Conservation (phyloP, 1,140 invertebrate genomes). For the Caerostris darwini region DNA sequence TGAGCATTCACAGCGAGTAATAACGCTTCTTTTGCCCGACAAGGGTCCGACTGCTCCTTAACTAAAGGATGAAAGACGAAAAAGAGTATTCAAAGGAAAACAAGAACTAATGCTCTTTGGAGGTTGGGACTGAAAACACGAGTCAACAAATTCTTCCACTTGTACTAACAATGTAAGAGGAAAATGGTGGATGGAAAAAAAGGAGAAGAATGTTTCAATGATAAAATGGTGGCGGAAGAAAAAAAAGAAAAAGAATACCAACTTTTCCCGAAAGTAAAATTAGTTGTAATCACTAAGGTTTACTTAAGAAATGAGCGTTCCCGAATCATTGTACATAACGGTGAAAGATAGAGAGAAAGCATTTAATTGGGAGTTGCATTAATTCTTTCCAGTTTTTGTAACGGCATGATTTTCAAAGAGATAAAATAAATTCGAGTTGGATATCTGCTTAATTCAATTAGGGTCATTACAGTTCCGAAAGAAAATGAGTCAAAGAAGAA, state of each 20-base stretch:
- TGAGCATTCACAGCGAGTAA: constrained; percentile 1
- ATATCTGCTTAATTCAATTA: background rate
- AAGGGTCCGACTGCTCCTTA: background rate
- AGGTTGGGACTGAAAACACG: background rate
- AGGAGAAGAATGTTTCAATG: background rate
- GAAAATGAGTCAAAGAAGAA: no score
- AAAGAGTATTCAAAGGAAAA: constrained; percentile 34
- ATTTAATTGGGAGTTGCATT: constrained; percentile 4
- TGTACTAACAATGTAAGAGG: background rate
- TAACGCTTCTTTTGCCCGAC: constrained; percentile 30
- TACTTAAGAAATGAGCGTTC: background rate
- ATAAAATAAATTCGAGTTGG: background rate
- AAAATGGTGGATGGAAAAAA: background rate
- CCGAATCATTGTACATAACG: constrained; percentile 6
- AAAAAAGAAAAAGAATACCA: background rate
- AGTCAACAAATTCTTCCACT: constrained; percentile 25
- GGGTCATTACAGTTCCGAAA: background rate
- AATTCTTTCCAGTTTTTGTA: background rate
- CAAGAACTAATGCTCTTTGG: constrained; percentile 21
- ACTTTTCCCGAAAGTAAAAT: background rate
- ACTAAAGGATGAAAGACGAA: background rate
- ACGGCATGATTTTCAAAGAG: background rate
- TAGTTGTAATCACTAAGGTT: constrained; percentile 32
- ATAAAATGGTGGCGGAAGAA: background rate
- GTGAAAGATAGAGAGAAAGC: background rate